phyloP scores from a whole-genome alignment of 1,140 invertebrate species.

The Trachymyrmex cornetzi region DNA sequence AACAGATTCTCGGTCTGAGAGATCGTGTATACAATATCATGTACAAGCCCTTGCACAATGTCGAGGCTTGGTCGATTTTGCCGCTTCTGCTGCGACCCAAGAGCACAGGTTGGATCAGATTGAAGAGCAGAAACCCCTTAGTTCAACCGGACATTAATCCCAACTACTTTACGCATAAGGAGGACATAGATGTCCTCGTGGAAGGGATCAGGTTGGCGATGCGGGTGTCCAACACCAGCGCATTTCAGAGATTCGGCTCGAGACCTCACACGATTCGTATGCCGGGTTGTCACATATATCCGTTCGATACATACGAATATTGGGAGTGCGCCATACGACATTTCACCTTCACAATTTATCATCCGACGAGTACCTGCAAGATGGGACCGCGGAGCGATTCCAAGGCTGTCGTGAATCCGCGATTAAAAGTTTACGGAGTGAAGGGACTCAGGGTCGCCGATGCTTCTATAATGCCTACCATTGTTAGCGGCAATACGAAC shows the following conservation, averaged over 20 bases:
- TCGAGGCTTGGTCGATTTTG: conserved; percentile 94
- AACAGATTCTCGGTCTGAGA: conserved; percentile 91
- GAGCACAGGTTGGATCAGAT: conserved; percentile 93
- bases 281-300: conserved; percentile 92
- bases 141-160: conserved; percentile 95
- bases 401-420: conserved; percentile 93
- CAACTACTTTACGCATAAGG: conserved; percentile 94
- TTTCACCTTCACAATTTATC: conserved; percentile 95
- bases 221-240: conserved; percentile 91
- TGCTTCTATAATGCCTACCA: conserved; percentile 93
- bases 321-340: conserved; percentile 94
- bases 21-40: conserved; percentile 94
- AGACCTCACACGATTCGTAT: conserved; percentile 92
- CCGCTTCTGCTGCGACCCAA: conserved; percentile 93
- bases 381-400: conserved; percentile 93
- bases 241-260: conserved; percentile 93
- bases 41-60: conserved; percentile 92
- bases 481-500: conserved; percentile 94
- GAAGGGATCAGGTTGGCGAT: conserved; percentile 95
- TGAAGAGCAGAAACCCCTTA: conserved; percentile 93
- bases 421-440: conserved; percentile 91
- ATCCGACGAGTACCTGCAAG: conserved; percentile 94
- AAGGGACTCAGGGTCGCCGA: conserved; percentile 91
- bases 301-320: conserved; percentile 93
- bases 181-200: conserved; percentile 92